A percentile compares a stretch with the other conserved stretches of the same genome.
Conservation (phyloP, 2,113 vertebrate genomes). For the Osmerus mordax region DNA sequence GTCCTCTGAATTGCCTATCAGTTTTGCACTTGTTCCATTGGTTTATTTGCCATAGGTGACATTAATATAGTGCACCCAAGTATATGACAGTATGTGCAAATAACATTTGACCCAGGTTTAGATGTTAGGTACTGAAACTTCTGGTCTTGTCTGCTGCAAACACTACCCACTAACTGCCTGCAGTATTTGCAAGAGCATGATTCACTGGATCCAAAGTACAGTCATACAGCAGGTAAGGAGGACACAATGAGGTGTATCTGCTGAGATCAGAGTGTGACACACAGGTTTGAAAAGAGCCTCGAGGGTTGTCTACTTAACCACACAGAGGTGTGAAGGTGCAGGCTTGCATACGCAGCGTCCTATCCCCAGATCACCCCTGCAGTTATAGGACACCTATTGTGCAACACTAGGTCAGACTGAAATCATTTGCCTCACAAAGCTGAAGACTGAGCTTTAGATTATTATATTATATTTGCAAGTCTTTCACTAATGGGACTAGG, state of each 20-base stretch:
- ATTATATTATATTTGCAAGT: background rate
- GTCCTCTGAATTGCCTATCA: too few relatives aligned
- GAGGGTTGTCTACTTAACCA: background rate
- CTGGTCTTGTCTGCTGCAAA: too few relatives aligned
- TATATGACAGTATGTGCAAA: too few relatives aligned
- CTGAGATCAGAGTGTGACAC: background rate
- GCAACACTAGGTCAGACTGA: background rate
- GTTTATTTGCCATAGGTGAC: too few relatives aligned
- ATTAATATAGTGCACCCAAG: too few relatives aligned
- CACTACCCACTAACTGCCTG: too few relatives aligned
- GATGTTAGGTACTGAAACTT: too few relatives aligned
- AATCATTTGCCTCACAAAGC: background rate
- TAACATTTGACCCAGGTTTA: too few relatives aligned
- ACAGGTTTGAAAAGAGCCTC: slow-evolving; percentile 1
- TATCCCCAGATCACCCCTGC: background rate
- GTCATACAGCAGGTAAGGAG: background rate
- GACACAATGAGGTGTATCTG: background rate
- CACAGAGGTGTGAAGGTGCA: background rate
- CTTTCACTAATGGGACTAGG: too few relatives aligned
- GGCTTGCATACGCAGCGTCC: background rate
- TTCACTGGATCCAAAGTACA: background rate
- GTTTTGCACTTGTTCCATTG: too few relatives aligned
- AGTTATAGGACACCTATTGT: background rate
- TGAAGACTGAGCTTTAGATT: background rate
- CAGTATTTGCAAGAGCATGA: too few relatives aligned